Conservation (phyloP, 2,113 vertebrate species). For the Rafetus swinhoei region DNA sequence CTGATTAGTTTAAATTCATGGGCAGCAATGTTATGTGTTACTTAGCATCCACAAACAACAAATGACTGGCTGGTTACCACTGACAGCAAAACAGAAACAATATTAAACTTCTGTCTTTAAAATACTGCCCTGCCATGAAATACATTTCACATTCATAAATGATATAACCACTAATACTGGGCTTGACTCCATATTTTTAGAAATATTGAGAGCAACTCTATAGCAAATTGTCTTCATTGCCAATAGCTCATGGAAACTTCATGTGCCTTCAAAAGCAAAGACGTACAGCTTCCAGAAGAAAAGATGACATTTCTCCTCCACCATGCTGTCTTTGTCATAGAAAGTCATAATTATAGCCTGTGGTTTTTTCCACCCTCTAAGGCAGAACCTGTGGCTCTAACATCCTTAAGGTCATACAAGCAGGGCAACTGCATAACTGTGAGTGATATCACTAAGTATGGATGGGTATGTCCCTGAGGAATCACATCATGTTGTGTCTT, state of each 20-base stretch:
- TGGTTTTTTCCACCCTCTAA: conserved; percentile 49
- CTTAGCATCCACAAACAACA: background rate
- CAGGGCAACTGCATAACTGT: conserved; percentile 38
- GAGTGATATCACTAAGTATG: conserved; percentile 28
- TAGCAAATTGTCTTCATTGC: conserved; percentile 27
- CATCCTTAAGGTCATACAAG: conserved; percentile 31
- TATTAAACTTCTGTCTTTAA: background rate
- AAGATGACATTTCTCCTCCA: conserved; percentile 26
- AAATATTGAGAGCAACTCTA: background rate
- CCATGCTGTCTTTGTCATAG: conserved; percentile 23
- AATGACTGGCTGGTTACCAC: background rate
- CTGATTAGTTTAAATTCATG: background rate
- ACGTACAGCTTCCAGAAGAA: conserved; percentile 32
- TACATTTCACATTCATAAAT: background rate
- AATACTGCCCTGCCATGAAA: conserved; percentile 16
- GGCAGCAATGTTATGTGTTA: background rate
- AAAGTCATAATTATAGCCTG: background rate
- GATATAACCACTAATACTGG: background rate
- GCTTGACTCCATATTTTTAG: conserved; percentile 17
- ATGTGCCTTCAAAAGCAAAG: conserved; percentile 12
- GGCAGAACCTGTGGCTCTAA: conserved; percentile 37
- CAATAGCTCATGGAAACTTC: conserved; percentile 9
- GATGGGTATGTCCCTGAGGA: background rate
- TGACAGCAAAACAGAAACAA: background rate
- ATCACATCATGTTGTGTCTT: conserved; percentile 7